Evolutionary conservation across 2,113 vertebrate species (phyloP).

Genomic region (Eclectus roratus): DNA sequence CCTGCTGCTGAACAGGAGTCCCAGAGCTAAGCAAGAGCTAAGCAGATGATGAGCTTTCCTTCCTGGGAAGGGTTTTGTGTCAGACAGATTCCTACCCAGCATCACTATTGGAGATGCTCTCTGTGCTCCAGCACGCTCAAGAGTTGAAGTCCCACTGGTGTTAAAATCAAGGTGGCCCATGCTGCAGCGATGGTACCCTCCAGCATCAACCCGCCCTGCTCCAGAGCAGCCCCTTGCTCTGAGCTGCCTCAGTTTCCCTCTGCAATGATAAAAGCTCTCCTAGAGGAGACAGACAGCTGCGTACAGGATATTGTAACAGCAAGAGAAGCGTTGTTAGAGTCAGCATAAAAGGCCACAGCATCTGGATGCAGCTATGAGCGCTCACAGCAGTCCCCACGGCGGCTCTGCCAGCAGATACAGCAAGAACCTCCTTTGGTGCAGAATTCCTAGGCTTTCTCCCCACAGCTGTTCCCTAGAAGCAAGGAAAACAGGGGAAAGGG

Average conservation of each 20-base stretch:
- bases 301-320: not conserved
- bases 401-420: not conserved
- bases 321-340: rapidly evolving
- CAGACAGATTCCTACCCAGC: not conserved
- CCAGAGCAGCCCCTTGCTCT: not conserved
- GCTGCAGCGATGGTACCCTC: not conserved
- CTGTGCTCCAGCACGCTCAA: rapidly evolving
- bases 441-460: not conserved
- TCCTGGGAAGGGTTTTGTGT: rapidly evolving
- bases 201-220: not conserved
- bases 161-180: rapidly evolving
- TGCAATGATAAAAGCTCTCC: not conserved
- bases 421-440: not conserved
- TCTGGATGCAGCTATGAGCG: not conserved
- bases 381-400: rapidly evolving
- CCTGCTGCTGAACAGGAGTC: not conserved
- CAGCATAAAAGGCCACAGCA: not conserved
- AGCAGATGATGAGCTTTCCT: not conserved
- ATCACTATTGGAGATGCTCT: not conserved
- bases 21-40: rapidly evolving
- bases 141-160: not conserved
- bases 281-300: not conserved
- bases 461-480: not conserved
- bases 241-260: not conserved
- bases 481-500: not conserved